These are phyloP conservation scores for Eristalis arbustorum DNA, from an alignment of 2,888 invertebrate species.

Conservation along the genomic window DNA sequence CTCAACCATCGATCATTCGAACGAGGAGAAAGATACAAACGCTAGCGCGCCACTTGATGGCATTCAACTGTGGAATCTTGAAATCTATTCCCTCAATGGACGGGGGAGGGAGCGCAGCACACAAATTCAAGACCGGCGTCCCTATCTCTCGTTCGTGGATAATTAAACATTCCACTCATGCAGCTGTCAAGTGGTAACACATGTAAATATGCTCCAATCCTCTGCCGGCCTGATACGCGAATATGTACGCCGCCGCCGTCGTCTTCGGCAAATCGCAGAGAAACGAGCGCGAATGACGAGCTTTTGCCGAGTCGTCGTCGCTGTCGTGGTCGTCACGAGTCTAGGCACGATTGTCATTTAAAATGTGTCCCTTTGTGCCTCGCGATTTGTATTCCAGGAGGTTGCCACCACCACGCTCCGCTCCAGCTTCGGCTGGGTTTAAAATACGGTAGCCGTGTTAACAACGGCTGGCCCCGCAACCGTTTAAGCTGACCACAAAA, in stretches of 20 bases:
- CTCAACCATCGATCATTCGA: conserved; percentile 60
- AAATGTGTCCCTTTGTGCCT: conserved; percentile 30
- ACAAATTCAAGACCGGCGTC: conserved; percentile 4
- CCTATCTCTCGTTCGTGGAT: conserved; percentile 47
- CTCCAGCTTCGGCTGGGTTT: not conserved
- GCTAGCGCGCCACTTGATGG: conserved; percentile 35
- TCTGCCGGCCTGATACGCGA: conserved; percentile 55
- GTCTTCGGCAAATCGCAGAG: not conserved
- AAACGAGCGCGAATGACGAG: not conserved
- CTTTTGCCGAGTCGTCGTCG: too few relatives aligned
- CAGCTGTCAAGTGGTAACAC: conserved; percentile 69
- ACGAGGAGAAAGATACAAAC: conserved; percentile 1
- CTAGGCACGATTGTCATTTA: conserved; percentile 66
- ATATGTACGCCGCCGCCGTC: conserved; percentile 29
- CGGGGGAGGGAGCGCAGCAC: not conserved
- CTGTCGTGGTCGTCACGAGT: conserved; percentile 1
- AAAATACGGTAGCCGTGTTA: conserved; percentile 36
- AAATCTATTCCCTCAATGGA: conserved; percentile 33
- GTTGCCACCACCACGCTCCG: too few relatives aligned
- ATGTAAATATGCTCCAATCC: conserved; percentile 64
- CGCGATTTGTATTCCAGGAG: conserved; percentile 2
- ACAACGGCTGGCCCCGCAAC: conserved; percentile 4
- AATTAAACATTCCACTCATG: conserved; percentile 70
- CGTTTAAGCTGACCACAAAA: conserved; percentile 31
- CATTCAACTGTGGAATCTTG: conserved; percentile 39